Base-by-base conservation (phyloP, 2,797 vertebrate genomes). In the Poecile montanus region DNA sequence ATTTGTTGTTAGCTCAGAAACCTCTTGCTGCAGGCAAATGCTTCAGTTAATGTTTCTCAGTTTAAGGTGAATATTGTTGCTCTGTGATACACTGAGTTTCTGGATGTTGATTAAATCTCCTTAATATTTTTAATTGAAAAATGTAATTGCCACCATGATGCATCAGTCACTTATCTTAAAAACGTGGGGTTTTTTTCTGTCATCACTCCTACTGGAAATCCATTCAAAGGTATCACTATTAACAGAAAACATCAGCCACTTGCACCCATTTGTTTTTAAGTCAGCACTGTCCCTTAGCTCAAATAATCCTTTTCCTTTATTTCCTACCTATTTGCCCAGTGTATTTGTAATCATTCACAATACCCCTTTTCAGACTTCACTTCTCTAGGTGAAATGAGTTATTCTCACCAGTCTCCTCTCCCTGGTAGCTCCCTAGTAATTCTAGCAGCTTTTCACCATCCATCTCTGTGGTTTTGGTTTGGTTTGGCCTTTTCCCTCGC, bases 151-250 rank as follows among this genome's bases (percentile, higher is more conserved):
- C 36, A n/a, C 38, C 10, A 47, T 20, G 42, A 71, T 18, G 5
- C 15, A 85, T 58, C 58, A 78, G 20, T 62, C 11, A 29, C 13
- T 79, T 62, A 44, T 3, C 16, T 63, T 61, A 74, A 65, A 86
- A 92, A 42, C 0, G 0, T 32, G 8, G 20, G 4, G 0, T 0
- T 9, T 13, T 63, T 75, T 72, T 45, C 70, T 65, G 50, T 53
- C 36, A 60, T 56, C 67, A 44, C 22, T 87, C 26, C 25, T 65
- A 57, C 8, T 75, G 57, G 22, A 80, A 89, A 91, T 34, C 25
- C 30, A 14, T 66, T 83, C 17, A 53, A 81, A 61, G 57, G 4
- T 22, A 81, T 48, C 32, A 68, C 16, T 67, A 17, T 30, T 80
- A 92, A 53, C 13, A 68, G 48, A 70, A 88, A 67, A 86, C 8